Evolutionary conservation across 1,140 invertebrate species (phyloP), one percentile per base, ranked within the genome.

Genomic region (Pseudomyrmex pallidus): DNA sequence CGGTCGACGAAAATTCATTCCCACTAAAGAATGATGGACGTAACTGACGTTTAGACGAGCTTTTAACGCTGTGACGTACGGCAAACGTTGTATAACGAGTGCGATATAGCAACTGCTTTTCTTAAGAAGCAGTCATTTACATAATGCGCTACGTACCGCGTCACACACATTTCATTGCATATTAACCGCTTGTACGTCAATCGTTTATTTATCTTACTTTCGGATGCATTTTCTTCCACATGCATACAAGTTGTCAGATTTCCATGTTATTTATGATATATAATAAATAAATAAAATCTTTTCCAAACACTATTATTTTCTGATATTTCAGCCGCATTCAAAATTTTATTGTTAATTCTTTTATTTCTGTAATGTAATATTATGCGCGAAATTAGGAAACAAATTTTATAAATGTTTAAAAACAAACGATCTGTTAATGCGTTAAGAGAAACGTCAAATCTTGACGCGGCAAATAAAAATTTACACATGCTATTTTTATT

Each of bases 1-100:
- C 22, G 52, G 57, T 66, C 63, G 52, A 17, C 64, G 86, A 77
- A 87, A 87, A 87, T 86, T 77, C 52, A 68, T 87, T 86, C 73
- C 46, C 56, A 62, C 84, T 86, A 83, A 87, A 87, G 80, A 87
- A 87, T 86, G 86, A 87, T 87, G 73, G 86, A 87, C 80, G 17
- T 63, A 83, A 67, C 56, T 84, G 85, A 64, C 85, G 62, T 84
- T 84, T 86, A 78, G 67, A 77, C 54, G 15, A 22, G 54, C 82
- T 84, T 87, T 87, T 87, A 57, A 50, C 35, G 35, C 9, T 25
- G 17, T 56, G 62, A 84, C 74, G 48, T 12, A 66, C 54, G 67
- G 46, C 74, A 50, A 17, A 22, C n/a, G 44, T 61, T 25, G 44
- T 64, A 35, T 35, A 52, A 44, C 44, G 13, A 35, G 48, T 13